Evolutionary conservation across 2,113 vertebrate genomes (phyloP).

Genomic region (Dolichotis patagonum): DNA sequence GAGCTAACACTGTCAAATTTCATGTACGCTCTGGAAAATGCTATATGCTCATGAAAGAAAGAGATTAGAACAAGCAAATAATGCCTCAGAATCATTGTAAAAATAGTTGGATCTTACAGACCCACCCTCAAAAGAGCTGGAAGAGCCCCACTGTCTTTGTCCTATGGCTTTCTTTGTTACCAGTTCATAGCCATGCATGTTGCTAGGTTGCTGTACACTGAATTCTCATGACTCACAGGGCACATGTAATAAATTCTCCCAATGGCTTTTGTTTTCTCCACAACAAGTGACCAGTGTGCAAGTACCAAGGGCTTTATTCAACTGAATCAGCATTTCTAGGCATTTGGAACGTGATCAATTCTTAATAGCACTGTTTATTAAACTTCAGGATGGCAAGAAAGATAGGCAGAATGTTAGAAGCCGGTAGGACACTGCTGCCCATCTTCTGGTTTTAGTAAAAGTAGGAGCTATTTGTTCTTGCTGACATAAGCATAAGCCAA

Average conservation of each 20-base stretch:
- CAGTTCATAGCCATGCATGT: not conserved
- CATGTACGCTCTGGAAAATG: not conserved
- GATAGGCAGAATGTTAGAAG: not conserved
- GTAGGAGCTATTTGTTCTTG: not conserved
- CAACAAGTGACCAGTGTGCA: not conserved
- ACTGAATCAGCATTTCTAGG: not conserved
- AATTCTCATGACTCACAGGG: rapidly evolving
- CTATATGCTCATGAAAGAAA: not conserved
- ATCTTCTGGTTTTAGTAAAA: not conserved
- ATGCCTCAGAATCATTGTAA: not conserved
- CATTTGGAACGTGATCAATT: not conserved
- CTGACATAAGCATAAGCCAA: not conserved
- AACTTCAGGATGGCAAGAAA: not conserved
- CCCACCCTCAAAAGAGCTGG: not conserved
- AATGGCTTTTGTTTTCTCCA: not conserved
- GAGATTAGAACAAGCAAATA: not conserved
- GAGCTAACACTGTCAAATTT: not conserved
- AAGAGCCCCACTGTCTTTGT: not conserved
- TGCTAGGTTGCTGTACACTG: not conserved
- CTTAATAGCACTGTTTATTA: not conserved
- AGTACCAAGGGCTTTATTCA: not conserved
- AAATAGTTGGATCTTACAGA: not conserved
- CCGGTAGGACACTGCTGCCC: not conserved
- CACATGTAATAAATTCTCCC: not conserved
- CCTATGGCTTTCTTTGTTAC: not conserved